phyloP scores from a whole-genome alignment of 2,113 vertebrate species.

The Lontra canadensis region DNA sequence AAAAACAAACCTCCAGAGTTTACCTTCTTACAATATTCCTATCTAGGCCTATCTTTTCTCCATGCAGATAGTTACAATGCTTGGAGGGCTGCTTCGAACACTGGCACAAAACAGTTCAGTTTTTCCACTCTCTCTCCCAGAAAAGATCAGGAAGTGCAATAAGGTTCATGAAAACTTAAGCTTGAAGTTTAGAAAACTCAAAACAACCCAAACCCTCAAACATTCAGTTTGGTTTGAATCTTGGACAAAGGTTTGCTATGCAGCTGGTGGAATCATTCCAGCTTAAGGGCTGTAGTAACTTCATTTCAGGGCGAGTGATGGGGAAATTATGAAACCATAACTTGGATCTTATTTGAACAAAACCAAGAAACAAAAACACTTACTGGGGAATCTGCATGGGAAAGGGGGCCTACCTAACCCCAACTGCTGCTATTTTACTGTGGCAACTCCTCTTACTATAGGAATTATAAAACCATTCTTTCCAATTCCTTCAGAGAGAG shows the following conservation, averaged over 20 bases:
- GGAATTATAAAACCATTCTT: slow-evolving; percentile 63
- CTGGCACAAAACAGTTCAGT: slow-evolving; percentile 59
- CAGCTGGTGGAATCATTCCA: slow-evolving; percentile 66
- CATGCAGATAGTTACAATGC: background rate
- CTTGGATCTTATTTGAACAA: slow-evolving; percentile 76
- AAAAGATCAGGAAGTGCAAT: slow-evolving; percentile 76
- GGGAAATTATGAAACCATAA: slow-evolving; percentile 80
- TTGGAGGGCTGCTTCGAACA: slow-evolving; percentile 8
- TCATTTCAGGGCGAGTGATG: slow-evolving; percentile 68
- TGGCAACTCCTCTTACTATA: slow-evolving; percentile 65
- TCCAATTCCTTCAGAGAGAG: slow-evolving; percentile 60
- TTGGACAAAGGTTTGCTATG: slow-evolving; percentile 73
- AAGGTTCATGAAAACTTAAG: slow-evolving; percentile 78
- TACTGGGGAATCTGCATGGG: slow-evolving; percentile 73
- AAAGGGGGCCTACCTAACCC: slow-evolving; percentile 70
- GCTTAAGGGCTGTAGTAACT: slow-evolving; percentile 73
- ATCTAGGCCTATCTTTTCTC: background rate
- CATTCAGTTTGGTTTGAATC: slow-evolving; percentile 79
- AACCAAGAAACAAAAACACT: slow-evolving; percentile 81
- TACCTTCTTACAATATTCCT: background rate
- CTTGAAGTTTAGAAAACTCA: slow-evolving; percentile 77
- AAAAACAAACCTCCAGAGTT: background rate
- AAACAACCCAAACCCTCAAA: slow-evolving; percentile 80
- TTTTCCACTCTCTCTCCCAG: slow-evolving; percentile 75
- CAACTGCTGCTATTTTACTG: slow-evolving; percentile 61